phyloP scores from a whole-genome alignment of 1,140 invertebrate species.

The Centruroides sculpturatus region DNA sequence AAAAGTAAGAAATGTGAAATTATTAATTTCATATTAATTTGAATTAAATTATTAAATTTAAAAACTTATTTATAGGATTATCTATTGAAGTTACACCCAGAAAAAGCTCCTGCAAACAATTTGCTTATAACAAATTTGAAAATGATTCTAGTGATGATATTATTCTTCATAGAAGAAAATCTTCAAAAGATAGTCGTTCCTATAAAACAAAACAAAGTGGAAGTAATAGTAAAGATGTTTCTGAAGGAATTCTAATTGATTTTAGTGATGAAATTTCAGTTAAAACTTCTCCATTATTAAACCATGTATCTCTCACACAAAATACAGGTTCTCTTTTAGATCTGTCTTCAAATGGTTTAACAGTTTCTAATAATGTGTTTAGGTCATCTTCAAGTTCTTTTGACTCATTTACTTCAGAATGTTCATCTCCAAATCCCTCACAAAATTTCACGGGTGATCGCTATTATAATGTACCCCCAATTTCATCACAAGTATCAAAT shows the following conservation, averaged over 20 bases:
- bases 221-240: conserved; percentile 2
- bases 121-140: conserved; percentile 32
- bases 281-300: background rate
- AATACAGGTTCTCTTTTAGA: conserved; percentile 9
- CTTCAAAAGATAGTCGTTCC: background rate
- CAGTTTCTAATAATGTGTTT: background rate
- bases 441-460: background rate
- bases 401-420: background rate
- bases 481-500: background rate
- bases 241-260: conserved; percentile 29
- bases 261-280: conserved; percentile 23
- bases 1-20: conserved; percentile 21
- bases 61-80: background rate
- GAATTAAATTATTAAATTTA: background rate
- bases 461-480: conserved; percentile 14
- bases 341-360: background rate
- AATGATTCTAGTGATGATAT: conserved; percentile 21
- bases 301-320: background rate
- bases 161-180: background rate
- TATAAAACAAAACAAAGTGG: conserved; percentile 2
- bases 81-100: background rate
- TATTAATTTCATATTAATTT: background rate
- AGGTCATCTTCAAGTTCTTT: background rate
- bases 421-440: conserved; percentile 5
- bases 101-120: conserved; percentile 25